Evolutionary conservation across 1,140 invertebrate species (phyloP).

Genomic region (Ceratosolen solmsi): DNA sequence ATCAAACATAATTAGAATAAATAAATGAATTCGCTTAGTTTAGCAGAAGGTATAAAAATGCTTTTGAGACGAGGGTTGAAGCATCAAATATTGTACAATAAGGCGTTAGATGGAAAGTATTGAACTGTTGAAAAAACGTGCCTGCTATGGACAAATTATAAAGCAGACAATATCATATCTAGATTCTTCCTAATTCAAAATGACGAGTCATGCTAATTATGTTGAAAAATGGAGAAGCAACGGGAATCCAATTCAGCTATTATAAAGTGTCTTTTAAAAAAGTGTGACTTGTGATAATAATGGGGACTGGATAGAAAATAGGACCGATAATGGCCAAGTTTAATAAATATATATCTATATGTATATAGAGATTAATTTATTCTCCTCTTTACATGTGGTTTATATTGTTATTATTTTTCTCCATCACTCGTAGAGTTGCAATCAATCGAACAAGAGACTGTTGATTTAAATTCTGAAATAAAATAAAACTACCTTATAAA

Average conservation of each 20-base stretch:
- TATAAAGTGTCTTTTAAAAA: not conserved
- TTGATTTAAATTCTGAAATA: no score
- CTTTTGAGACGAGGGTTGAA: no score
- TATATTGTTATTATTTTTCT: no score
- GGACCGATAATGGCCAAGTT: no score
- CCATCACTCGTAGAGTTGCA: no score
- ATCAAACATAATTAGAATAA: no score
- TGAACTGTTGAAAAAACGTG: not conserved
- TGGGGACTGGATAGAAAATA: no score
- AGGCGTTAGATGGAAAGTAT: not conserved
- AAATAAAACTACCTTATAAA: no score
- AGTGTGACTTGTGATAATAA: slow-evolving; percentile 3
- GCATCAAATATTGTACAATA: no score
- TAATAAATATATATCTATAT: not conserved
- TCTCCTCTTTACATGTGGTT: not conserved
- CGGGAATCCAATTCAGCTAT: slow-evolving; percentile 8
- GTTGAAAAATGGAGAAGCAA: not conserved
- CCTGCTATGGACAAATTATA: not conserved
- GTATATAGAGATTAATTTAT: not conserved
- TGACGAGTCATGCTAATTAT: slow-evolving; percentile 8
- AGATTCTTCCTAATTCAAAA: not conserved
- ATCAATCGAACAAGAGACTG: no score
- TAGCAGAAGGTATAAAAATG: no score
- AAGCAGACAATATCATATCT: not conserved
- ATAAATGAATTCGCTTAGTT: no score